Evolutionary conservation across 2,113 vertebrate species (phyloP), one percentile per base, ranked within the genome.

Genomic region (Melierax canorus): DNA sequence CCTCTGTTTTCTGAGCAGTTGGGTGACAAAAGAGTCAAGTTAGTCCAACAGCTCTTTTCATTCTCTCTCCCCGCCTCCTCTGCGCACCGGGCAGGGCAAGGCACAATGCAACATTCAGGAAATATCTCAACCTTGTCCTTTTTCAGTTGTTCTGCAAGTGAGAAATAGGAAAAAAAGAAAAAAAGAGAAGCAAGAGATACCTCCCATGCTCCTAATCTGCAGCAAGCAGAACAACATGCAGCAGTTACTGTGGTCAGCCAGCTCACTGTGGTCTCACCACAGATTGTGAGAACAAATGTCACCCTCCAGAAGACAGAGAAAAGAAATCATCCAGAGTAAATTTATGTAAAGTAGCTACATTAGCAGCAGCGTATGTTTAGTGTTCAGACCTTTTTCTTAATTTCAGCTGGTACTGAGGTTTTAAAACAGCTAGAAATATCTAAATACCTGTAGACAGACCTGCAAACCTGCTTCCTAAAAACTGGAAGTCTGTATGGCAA

Each of bases 221-320:
- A 92, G 60, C 0, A 1, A 91, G 80, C 92, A 96, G 94, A 64
- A 56, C 7, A 4, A 45, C 1, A 15, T 38, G 82, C 86, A 84
- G 87, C 86, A 91, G 75, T 48, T 86, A n/a, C 59, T 84, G 95
- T 90, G 94, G 87, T 79, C 94, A 91, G 66, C 48, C 84, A 82
- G 93, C 74, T 93, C 84, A 9, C 87, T 85, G 81, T 74, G 88
- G n/a, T 86, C 86, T 96, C 79, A 77, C 92, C 96, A 74, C 76
- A 67, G 67, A 34, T 2, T 11, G 43, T 55, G 53, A 85, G 43
- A 89, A 64, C 29, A 76, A 94, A 94, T 41, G 48, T 21, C 83
- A 85, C 30, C 48, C 66, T 94, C 53, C 60, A 68, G 64, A 63
- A 78, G 34, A 94, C 27, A 55, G 60, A 74, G 50, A 51, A 63